Percentiles rank a stretch among this genome's conserved stretches.
Evolutionary conservation across 2,888 invertebrate genomes (phyloP).

Genomic region (Beris chalybata): DNA sequence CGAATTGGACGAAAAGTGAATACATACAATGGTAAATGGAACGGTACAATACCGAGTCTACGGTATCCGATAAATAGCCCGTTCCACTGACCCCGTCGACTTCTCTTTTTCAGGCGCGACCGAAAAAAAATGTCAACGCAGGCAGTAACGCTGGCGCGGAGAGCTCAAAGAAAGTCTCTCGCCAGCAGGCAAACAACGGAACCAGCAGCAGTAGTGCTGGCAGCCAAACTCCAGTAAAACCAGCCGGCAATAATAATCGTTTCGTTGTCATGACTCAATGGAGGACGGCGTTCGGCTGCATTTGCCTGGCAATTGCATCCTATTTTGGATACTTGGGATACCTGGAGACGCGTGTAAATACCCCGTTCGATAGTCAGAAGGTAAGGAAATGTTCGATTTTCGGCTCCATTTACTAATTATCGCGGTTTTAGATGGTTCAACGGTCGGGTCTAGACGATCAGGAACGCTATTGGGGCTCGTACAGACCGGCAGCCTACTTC

Average conservation of each 20-base stretch:
- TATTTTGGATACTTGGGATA: constrained; percentile 81
- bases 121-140: constrained; percentile 13
- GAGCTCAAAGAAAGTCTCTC: constrained; percentile 12
- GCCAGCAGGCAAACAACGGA: constrained; percentile 26
- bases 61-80: too few species aligned
- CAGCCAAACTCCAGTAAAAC: constrained; percentile 46
- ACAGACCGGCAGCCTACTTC: constrained; percentile 85
- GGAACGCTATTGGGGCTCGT: constrained; percentile 91
- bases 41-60: too few species aligned
- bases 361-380: constrained; percentile 78
- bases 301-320: constrained; percentile 69
- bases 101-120: constrained; percentile 19
- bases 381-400: constrained; percentile 51
- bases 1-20: too few species aligned
- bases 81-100: neutral
- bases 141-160: constrained; percentile 9
- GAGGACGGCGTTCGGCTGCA: constrained; percentile 64
- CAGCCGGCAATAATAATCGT: constrained; percentile 39
- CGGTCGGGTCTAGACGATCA: constrained; percentile 71
- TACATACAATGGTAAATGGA: too few species aligned
- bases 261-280: constrained; percentile 55
- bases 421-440: constrained; percentile 64
- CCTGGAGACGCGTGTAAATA: constrained; percentile 84
- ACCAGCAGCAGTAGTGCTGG: constrained; percentile 56
- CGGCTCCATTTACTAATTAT: neutral